phyloP scores from a whole-genome alignment of 2,113 vertebrate genomes.

The Indicator indicator region DNA sequence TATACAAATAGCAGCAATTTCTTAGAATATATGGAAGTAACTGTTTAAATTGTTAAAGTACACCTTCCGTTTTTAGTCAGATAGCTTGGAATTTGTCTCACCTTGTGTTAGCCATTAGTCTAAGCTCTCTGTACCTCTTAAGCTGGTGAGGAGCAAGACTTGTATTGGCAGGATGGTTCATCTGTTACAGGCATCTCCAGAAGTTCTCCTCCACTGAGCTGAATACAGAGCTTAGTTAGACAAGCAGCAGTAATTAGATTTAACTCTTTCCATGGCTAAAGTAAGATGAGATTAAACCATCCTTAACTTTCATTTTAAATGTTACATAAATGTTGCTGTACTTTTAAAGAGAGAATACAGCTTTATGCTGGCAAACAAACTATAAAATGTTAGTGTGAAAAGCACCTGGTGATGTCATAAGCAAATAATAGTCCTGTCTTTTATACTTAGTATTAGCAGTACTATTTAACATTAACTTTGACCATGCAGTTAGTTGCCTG shows the following conservation, averaged over 20 bases:
- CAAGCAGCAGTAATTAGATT: neutral
- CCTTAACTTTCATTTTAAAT: neutral
- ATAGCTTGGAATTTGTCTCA: neutral
- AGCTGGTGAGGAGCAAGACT: neutral
- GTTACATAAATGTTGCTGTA: neutral
- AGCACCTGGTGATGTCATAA: neutral
- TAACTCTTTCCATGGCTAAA: neutral
- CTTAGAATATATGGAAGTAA: neutral
- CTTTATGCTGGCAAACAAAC: neutral
- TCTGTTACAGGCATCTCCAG: neutral
- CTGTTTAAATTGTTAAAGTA: neutral
- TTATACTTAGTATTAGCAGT: neutral
- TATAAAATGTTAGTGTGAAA: neutral
- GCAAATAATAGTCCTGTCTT: neutral
- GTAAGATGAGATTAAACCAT: neutral
- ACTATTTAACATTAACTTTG: neutral
- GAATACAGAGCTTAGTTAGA: neutral
- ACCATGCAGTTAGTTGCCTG: neutral
- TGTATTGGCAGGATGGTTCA: neutral
- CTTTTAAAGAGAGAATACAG: neutral
- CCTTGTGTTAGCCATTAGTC: neutral
- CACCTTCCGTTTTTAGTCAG: neutral
- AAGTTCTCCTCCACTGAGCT: neutral
- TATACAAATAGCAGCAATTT: neutral
- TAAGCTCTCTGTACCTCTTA: neutral